Evolutionary conservation across 2,888 invertebrate species (phyloP).

Genomic region (Penaeus monodon): DNA sequence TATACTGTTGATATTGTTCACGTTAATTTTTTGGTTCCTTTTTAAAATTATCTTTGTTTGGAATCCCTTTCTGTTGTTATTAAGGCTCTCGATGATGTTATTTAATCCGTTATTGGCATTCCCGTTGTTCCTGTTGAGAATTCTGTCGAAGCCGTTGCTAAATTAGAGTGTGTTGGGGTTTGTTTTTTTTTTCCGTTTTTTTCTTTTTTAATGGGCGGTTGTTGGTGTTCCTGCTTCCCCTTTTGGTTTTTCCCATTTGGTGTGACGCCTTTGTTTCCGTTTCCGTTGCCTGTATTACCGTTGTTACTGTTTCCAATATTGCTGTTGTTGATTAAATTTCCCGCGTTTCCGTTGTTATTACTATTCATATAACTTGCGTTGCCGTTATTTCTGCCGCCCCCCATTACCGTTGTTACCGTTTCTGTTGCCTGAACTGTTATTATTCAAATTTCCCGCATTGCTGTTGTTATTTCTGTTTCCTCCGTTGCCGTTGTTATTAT

Average conservation of each 20-base stretch:
- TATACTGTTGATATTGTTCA: background rate
- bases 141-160: background rate
- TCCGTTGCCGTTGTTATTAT: too few species aligned
- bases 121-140: too few species aligned
- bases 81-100: too few species aligned
- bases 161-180: background rate
- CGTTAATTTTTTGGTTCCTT: too few species aligned
- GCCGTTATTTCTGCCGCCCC: background rate
- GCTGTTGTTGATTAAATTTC: background rate
- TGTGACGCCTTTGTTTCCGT: too few species aligned
- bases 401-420: background rate
- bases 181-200: background rate
- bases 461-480: too few species aligned
- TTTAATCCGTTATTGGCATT: too few species aligned
- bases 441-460: background rate
- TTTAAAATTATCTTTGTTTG: too few species aligned
- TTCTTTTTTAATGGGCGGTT: background rate
- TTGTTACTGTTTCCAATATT: background rate
- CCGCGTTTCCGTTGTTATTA: background rate
- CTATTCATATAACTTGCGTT: background rate
- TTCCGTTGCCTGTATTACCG: background rate
- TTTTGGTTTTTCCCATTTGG: background rate
- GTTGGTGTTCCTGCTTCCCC: background rate
- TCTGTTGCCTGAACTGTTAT: background rate
- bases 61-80: too few species aligned